Evolutionary conservation across 2,113 vertebrate species (phyloP), one percentile per base, ranked within the genome.

Genomic region (Monopterus albus): DNA sequence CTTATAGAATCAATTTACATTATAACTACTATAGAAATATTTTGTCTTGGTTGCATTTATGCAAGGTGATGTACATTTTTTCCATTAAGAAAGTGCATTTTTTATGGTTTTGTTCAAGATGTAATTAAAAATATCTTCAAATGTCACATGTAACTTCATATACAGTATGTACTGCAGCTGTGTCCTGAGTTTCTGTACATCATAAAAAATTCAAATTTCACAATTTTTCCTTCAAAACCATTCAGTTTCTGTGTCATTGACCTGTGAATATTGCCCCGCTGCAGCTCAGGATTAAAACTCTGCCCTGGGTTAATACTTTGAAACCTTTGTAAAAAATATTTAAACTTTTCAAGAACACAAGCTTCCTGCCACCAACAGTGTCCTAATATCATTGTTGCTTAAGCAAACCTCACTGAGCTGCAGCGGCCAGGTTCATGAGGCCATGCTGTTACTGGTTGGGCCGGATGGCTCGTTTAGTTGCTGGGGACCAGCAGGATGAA

Each of bases 401-500:
- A 29, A 13, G 13, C 13, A 9, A n/a, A 6, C n/a, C 52, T 49
- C 29, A 4, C 5, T 38, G n/a, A 18, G 8, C 7, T 18, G 26
- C 28, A 52, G 50, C 6, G 43, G 47, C 40, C 25, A 12, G 26
- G 21, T 67, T 23, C 28, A n/a, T 7, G 52, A 45, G 28, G 36
- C 63, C 31, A 10, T 8, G 11, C 40, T 38, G 52, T 0, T 11
- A 17, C 11, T 17, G 20, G 39, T 21, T 4, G 0, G 0, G 42
- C 10, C 1, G 4, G 31, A 28, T 5, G 14, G 33, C 1, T 29
- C 21, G 6, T 42, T 93, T 78, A 94, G 75, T 78, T 66, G 3
- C 81, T 62, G 0, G 96, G 95, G 55, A 95, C 83, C 67, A 93
- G 77, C 13, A 98, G 91, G 36, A 93, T 80, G n/a, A 96, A 95